Evolutionary conservation across 2,797 vertebrate species (phyloP).

Genomic region (Eutrigla gurnardus): DNA sequence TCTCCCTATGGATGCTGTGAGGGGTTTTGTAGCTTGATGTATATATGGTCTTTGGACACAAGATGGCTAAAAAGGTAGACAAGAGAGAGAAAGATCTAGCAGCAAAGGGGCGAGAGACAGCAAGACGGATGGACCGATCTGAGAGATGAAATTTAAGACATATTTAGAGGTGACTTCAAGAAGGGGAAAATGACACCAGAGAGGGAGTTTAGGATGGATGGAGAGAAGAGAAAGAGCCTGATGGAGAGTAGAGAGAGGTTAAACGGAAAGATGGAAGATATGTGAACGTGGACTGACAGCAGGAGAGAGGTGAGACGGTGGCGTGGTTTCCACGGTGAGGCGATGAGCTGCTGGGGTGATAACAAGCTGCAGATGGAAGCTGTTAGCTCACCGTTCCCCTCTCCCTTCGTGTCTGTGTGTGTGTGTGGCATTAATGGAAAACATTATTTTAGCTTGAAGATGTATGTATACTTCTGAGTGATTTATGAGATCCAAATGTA

Average conservation of each 20-base stretch:
- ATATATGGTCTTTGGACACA: constrained; percentile 13
- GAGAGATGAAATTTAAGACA: constrained; percentile 45
- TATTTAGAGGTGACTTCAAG: constrained; percentile 37
- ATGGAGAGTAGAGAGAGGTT: constrained; percentile 24
- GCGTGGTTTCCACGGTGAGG: constrained; percentile 57
- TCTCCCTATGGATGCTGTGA: constrained; percentile 41
- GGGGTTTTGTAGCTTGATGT: constrained; percentile 5
- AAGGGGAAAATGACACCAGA: constrained; percentile 4
- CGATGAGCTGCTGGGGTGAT: constrained; percentile 63
- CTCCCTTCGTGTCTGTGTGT: constrained; percentile 26
- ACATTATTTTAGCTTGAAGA: constrained; percentile 18
- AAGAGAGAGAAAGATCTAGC: constrained; percentile 22
- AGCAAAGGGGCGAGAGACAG: constrained; percentile 28
- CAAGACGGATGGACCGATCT: constrained; percentile 39
- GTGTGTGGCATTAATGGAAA: constrained; percentile 27
- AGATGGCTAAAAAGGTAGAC: constrained; percentile 27
- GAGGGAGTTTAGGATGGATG: constrained; percentile 36
- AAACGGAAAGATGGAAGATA: constrained; percentile 36
- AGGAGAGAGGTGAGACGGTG: constrained; percentile 53
- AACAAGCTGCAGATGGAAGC: constrained; percentile 75
- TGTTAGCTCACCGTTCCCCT: constrained; percentile 58
- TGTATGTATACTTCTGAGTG: constrained; percentile 29
- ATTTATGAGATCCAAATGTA: constrained; percentile 38
- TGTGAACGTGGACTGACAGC: constrained; percentile 46
- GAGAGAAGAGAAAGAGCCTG: constrained; percentile 12